These are phyloP conservation scores for Coleophora flavipennella DNA, from an alignment of 2,888 invertebrate genomes.

Conservation along the genomic window DNA sequence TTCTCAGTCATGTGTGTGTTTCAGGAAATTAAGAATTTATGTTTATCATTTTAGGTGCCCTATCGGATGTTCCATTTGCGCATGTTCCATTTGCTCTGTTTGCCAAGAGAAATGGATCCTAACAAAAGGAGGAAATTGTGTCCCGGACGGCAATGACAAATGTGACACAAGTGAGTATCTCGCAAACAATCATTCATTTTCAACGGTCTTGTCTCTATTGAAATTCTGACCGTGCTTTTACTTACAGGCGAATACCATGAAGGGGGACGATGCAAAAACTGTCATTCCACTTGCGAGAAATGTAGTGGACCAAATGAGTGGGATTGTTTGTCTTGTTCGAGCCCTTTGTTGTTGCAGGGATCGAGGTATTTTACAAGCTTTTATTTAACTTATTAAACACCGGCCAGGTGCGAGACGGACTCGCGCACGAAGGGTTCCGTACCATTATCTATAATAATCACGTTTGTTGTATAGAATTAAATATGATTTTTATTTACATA, in stretches of 20 bases:
- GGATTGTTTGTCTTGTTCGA: conserved; percentile 83
- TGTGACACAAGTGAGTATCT: conserved; percentile 80
- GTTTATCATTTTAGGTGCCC: conserved; percentile 72
- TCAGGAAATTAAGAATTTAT: conserved; percentile 9
- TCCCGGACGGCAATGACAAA: conserved; percentile 80
- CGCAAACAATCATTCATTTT: conserved; percentile 23
- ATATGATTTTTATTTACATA: too few species aligned
- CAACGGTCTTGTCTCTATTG: conserved; percentile 13
- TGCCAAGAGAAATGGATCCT: conserved; percentile 84
- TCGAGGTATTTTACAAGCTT: too few species aligned
- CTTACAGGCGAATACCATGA: conserved; percentile 82
- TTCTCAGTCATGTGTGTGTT: background rate
- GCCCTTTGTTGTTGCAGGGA: conserved; percentile 81
- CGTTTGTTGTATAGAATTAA: too few species aligned
- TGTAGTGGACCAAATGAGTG: conserved; percentile 86
- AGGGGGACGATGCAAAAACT: conserved; percentile 82
- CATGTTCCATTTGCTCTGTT: conserved; percentile 79
- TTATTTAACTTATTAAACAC: too few species aligned
- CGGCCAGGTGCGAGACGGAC: too few species aligned
- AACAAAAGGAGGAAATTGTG: conserved; percentile 81
- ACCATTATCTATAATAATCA: too few species aligned
- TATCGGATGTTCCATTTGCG: conserved; percentile 83
- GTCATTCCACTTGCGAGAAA: conserved; percentile 87
- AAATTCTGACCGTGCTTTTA: conserved; percentile 22
- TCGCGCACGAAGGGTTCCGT: too few species aligned